These are phyloP conservation scores for Euschistus heros DNA, from an alignment of 1,140 invertebrate genomes.

Conservation along the genomic window DNA sequence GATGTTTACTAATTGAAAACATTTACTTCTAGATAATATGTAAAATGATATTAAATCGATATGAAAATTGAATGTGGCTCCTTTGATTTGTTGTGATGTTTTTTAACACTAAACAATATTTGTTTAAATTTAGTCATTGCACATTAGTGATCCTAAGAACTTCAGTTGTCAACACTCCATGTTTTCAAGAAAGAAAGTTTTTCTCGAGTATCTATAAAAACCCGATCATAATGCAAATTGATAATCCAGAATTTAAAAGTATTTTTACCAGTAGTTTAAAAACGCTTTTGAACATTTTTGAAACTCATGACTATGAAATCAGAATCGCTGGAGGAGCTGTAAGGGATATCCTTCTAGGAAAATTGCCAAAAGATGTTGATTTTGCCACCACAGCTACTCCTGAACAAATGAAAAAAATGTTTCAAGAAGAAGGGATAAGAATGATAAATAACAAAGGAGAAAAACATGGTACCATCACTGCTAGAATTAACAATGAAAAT, in stretches of 20 bases:
- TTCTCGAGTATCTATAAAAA: not conserved
- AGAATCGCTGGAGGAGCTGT: slow-evolving; percentile 92
- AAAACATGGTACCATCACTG: slow-evolving; percentile 96
- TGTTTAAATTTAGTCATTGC: too few relatives aligned
- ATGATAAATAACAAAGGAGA: slow-evolving; percentile 92
- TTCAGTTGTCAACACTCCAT: too few relatives aligned
- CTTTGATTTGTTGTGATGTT: too few relatives aligned
- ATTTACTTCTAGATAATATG: too few relatives aligned
- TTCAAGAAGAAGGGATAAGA: slow-evolving; percentile 69
- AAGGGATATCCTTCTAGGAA: slow-evolving; percentile 84
- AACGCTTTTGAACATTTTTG: slow-evolving; percentile 58
- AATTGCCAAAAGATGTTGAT: slow-evolving; percentile 82
- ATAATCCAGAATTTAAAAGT: slow-evolving; percentile 59
- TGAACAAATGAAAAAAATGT: slow-evolving; percentile 91
- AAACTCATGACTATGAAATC: slow-evolving; percentile 73
- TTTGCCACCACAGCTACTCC: slow-evolving; percentile 97
- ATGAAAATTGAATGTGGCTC: too few relatives aligned
- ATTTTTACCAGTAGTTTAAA: slow-evolving; percentile 75
- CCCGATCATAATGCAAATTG: slow-evolving; percentile 56
- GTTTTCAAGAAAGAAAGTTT: too few relatives aligned
- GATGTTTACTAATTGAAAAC: too few relatives aligned
- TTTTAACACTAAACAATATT: too few relatives aligned
- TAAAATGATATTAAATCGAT: too few relatives aligned
- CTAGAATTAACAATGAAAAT: slow-evolving; percentile 87
- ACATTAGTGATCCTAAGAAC: too few relatives aligned